Base-by-base conservation (phyloP, 2,888 invertebrate genomes). In the Villa cingulata region DNA sequence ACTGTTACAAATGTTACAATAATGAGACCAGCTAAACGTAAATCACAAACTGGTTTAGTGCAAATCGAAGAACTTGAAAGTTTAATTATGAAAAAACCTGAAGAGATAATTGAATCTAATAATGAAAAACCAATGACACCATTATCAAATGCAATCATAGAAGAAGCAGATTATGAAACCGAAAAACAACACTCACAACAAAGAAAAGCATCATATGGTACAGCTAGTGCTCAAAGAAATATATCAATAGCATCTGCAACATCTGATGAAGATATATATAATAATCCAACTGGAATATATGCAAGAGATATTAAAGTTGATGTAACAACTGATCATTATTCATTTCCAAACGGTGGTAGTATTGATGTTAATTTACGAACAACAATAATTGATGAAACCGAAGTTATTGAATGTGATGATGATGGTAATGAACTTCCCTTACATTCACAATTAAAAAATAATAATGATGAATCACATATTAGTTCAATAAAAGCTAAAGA, bases 231-330 rank as follows among this genome's bases (percentile, higher is more conserved):
- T 16, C n/a, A 36, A 17, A n/a, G 78, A 54, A 74, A 76, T 4
- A 64, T 80, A n/a, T 80, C 80, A 1, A 80, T 81, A n/a, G 73
- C 75, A 51, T 79, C 80, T 1, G 68, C 78, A 29, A 78, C 80
- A 2, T 80, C 80, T 62, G 80, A 80, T 54, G 80, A 80, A 43
- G 18, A 18, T 6, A 43, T n/a, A 40, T 14, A 10, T 14, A 36
- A 36, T 36, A n/a, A 16, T 16, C 36, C 36, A 36, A 36, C 6
- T 16, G 36, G 14, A 36, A 36, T 16, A 1, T 16, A 36, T 36
- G 36, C n/a, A 36, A 36, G 16, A 16, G 36, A 36, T 36, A 16
- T n/a, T 16, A 36, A 36, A 36, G 16, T 36, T 36, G n/a, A 36
- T 36, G 36, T 16, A 16, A 36, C 12, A 12, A 12, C 29, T 12